Evolutionary conservation across 2,797 vertebrate species (phyloP).

Genomic region (Micropoecilia bifurca): DNA sequence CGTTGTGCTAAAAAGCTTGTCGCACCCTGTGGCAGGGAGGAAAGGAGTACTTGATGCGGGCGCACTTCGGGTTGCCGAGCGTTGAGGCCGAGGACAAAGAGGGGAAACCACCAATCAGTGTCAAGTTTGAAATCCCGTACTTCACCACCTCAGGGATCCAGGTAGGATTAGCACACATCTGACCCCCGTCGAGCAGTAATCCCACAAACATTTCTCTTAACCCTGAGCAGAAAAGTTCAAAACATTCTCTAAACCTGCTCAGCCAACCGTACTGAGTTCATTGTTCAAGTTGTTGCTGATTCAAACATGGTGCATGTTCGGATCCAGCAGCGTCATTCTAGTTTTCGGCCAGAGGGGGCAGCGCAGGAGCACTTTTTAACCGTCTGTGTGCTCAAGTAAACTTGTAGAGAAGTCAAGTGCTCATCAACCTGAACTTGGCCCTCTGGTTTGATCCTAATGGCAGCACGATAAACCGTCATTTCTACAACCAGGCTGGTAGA

Average conservation of each 20-base stretch:
- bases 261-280: slow-evolving; percentile 12
- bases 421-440: slow-evolving; percentile 48
- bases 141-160: slow-evolving; percentile 99
- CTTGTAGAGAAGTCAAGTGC: slow-evolving; percentile 34
- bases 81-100: slow-evolving; percentile 99
- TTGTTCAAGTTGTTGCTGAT: slow-evolving; percentile 8
- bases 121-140: slow-evolving; percentile 99
- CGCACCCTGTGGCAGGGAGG: slow-evolving; percentile 85
- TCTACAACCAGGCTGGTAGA: slow-evolving; percentile 44
- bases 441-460: slow-evolving; percentile 42
- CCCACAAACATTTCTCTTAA: background rate
- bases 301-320: background rate
- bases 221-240: background rate
- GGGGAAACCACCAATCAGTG: slow-evolving; percentile 97
- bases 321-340: slow-evolving; percentile 20
- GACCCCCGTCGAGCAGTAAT: background rate
- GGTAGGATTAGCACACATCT: slow-evolving; percentile 70
- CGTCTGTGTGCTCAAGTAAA: slow-evolving; percentile 24
- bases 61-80: slow-evolving; percentile 96
- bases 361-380: slow-evolving; percentile 26
- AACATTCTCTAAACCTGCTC: slow-evolving; percentile 9
- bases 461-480: slow-evolving; percentile 44
- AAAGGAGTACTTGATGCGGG: slow-evolving; percentile 98
- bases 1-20: slow-evolving; percentile 56
- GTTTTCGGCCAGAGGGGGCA: slow-evolving; percentile 64